Conservation (phyloP, 2,113 vertebrate species). For the Uria lomvia region DNA sequence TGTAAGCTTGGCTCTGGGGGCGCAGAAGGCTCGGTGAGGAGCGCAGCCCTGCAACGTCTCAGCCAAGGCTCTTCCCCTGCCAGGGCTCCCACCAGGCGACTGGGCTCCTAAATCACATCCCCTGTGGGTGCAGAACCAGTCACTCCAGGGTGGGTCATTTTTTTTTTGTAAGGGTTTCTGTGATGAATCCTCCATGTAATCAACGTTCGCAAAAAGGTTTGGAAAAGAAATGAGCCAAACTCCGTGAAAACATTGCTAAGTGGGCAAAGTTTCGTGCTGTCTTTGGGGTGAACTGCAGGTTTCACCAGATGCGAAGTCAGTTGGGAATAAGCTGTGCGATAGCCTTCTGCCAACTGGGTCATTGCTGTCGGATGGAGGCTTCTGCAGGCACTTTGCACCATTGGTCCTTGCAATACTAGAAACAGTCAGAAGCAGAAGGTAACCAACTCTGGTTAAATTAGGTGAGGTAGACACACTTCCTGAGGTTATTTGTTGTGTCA, state of each 20-base stretch:
- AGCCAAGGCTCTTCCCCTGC: background rate
- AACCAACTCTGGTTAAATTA: background rate
- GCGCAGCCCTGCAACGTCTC: fast-evolving
- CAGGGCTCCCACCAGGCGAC: background rate
- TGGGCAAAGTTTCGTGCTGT: background rate
- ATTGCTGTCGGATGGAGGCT: background rate
- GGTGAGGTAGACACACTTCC: background rate
- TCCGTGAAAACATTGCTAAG: background rate
- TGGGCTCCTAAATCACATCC: background rate
- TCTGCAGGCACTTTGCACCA: background rate
- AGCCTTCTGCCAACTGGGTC: background rate
- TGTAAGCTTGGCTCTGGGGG: background rate
- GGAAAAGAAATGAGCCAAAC: background rate
- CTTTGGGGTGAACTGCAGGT: background rate
- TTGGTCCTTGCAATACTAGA: background rate
- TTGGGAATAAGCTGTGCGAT: background rate
- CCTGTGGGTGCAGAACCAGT: background rate
- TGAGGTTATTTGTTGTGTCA: background rate
- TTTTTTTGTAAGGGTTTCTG: background rate
- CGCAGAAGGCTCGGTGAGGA: background rate
- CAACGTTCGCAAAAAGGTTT: background rate
- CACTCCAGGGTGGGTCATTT: fast-evolving
- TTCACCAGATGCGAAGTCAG: background rate
- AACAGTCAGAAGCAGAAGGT: background rate
- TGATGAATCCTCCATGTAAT: background rate